Base-by-base conservation (phyloP, 2,797 vertebrate species). In the Champsocephalus esox region DNA sequence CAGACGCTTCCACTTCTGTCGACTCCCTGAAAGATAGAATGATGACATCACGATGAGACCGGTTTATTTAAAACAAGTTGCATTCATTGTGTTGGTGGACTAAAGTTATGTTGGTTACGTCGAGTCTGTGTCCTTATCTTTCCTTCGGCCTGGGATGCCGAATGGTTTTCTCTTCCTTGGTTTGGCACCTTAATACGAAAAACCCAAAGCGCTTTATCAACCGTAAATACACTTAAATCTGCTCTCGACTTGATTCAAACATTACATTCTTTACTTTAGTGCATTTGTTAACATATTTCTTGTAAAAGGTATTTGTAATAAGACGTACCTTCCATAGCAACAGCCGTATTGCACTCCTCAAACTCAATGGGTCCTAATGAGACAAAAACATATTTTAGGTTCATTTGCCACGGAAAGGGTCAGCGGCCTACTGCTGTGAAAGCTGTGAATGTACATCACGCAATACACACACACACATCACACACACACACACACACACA, bases 61-160 rank as follows among this genome's bases (percentile, higher is more conserved):
- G 14, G 0, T 51, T 45, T 38, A 38, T 38, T 38, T 38, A 66
- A 68, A 38, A 3, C 4, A 51, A 66, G 24, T 3, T 49, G 12
- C 14, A 24, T 3, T 9, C 24, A 51, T 16, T 66, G 59, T 48
- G 50, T n/a, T 58, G 3, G 46, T 50, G 43, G 46, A 70, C 4
- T 24, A 38, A 58, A 32, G 16, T 43, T 19, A 46, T 19, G 4
- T 55, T 62, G 88, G 96, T 96, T 94, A 98, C 98, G 95, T 95
- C 63, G 97, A 99, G 91, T 99, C 98, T 56, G 96, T 93, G 94
- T 99, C 97, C 87, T 98, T 99, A 91, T 99, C 97, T 94, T 96
- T 99, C 87, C 96, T 96, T 61, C 97, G 96, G 68, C 96, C 97
- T 49, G 98, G 96, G 83, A 99, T 97, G 62, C 93, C 96, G 87